phyloP scores from a whole-genome alignment of 2,888 invertebrate species.

The Stenolophus ochropezus region DNA sequence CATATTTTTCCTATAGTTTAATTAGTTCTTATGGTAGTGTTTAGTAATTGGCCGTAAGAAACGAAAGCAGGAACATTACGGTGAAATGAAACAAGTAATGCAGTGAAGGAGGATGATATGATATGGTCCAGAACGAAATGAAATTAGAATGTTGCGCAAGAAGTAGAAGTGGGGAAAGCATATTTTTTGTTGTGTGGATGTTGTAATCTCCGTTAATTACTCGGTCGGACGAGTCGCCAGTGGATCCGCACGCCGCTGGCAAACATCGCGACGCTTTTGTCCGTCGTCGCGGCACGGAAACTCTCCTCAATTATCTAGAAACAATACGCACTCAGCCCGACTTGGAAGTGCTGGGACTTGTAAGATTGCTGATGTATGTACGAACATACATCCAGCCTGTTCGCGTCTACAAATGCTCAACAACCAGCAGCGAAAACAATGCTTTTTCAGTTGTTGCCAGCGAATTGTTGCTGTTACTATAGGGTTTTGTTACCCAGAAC shows the following conservation, averaged over 20 bases:
- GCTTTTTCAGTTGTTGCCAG: constrained; percentile 10
- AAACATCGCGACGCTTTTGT: constrained; percentile 36
- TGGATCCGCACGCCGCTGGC: neutral
- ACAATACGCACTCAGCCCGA: constrained; percentile 53
- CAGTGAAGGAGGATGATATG: too few species aligned
- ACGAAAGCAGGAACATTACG: too few species aligned
- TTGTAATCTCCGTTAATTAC: neutral
- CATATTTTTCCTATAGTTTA: too few species aligned
- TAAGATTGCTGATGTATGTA: constrained; percentile 44
- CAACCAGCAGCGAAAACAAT: constrained; percentile 26
- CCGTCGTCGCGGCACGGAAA: constrained; percentile 29
- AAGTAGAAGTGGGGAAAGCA: too few species aligned
- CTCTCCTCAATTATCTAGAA: constrained; percentile 53
- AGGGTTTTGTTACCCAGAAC: constrained; percentile 15
- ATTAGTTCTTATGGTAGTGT: too few species aligned
- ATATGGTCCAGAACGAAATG: too few species aligned
- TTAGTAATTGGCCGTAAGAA: too few species aligned
- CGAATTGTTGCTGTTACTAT: constrained; percentile 18
- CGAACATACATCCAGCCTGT: constrained; percentile 14
- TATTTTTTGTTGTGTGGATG: neutral
- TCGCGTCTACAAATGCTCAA: constrained; percentile 20
- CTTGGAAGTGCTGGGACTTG: constrained; percentile 45
- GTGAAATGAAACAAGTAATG: too few species aligned
- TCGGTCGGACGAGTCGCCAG: neutral
- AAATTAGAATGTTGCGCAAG: too few species aligned